These are phyloP conservation scores for Setophaga coronata DNA, from an alignment of 2,113 vertebrate species.

Conservation along the genomic window DNA sequence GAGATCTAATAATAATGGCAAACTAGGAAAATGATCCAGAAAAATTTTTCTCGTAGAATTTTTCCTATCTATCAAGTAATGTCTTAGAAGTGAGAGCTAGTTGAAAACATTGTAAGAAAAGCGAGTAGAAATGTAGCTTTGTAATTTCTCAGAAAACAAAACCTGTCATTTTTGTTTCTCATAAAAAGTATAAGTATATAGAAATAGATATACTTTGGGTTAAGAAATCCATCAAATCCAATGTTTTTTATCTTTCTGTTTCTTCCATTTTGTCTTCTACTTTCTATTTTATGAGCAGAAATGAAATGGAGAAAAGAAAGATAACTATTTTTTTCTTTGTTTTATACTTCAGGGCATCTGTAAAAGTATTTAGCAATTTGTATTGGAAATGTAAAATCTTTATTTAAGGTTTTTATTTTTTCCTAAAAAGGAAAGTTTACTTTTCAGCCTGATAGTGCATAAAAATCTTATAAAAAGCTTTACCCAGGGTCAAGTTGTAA, in stretches of 20 bases:
- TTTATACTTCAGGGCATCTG: not conserved
- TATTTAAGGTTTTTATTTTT: not conserved
- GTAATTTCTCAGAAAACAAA: not conserved
- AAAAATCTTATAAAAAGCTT: not conserved
- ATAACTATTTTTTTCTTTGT: not conserved
- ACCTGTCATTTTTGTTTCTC: not conserved
- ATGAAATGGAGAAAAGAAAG: not conserved
- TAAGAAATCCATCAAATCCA: not conserved
- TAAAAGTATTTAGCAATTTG: not conserved
- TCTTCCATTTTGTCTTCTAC: not conserved
- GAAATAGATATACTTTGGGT: not conserved
- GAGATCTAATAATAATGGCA: not conserved
- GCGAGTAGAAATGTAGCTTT: not conserved
- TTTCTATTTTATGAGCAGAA: not conserved
- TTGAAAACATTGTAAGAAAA: not conserved
- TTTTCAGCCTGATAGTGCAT: not conserved
- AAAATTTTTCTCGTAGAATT: not conserved
- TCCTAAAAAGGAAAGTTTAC: not conserved
- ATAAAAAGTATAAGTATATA: not conserved
- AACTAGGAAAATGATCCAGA: not conserved
- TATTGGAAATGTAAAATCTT: not conserved
- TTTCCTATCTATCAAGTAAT: not conserved
- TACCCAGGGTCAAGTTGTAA: not conserved
- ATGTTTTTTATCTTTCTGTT: not conserved
- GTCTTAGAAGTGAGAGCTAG: not conserved